Evolutionary conservation across 2,888 invertebrate genomes (phyloP), one percentile per base, ranked within the genome.

Genomic region (Hirtodrosophila histrioides): DNA sequence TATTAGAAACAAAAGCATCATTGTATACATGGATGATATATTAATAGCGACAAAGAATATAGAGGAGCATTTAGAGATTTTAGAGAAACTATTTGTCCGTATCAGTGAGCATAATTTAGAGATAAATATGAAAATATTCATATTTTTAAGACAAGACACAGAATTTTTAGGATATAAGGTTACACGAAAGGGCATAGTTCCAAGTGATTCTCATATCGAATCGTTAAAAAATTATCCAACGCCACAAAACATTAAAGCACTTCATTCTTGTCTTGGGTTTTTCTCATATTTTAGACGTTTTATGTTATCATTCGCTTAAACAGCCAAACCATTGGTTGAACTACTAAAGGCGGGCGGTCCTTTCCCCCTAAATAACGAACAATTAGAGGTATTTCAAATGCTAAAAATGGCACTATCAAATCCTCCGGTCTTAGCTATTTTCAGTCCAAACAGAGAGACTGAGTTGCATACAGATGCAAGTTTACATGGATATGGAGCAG

Each of bases 401-500:
- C 6, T n/a, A 23, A 11, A 46, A 24, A 17, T 17, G 2, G n/a
- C 35, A 3, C 3, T 46, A 35, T 2, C 23, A 1, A 46, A 35
- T 24, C 35, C 35, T 4, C 46, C 35, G 1, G n/a, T 46, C 4
- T n/a, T 46, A 23, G 6, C 35, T 6, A 46, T 35, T 35, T 46
- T 35, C 3, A 46, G n/a, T 7, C 46, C 46, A 10, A 4, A 46
- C 4, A n/a, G 29, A 4, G 44, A 46, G 9, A 24, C 36, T 0
- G 46, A 46, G 1, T 10, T 46, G 4, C 48, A 37, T 4, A 48
- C 36, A 9, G 36, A 37, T 2, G 37, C 27, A 1, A 37, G 37
- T 9, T 36, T 36, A 6, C 4, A 48, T 37, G 48, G 48, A 7
- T 48, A 23, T 27, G 36, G 48, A 7, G 27, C 48, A 4, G 36